phyloP scores from a whole-genome alignment of 2,888 invertebrate genomes.

The Leptogaster cylindrica region DNA sequence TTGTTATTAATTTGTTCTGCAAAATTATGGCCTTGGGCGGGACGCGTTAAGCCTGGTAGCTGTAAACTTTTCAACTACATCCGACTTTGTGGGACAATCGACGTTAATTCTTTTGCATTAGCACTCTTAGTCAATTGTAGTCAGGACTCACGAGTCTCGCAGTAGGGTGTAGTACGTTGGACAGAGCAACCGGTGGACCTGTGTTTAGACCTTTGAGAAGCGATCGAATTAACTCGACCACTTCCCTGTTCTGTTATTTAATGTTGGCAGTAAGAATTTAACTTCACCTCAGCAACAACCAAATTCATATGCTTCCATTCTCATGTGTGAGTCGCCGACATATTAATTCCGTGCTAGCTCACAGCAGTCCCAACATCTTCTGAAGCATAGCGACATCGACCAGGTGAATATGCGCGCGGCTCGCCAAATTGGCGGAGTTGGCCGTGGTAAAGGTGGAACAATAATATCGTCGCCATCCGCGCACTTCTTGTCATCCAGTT shows the following conservation, averaged over 20 bases:
- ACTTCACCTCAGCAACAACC: conserved; percentile 1
- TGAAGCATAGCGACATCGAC: conserved; percentile 26
- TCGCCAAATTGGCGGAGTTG: not conserved
- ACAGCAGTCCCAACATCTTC: not conserved
- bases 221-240: conserved; percentile 17
- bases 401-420: conserved; percentile 16
- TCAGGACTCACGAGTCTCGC: not conserved
- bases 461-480: conserved; percentile 39
- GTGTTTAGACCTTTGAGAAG: conserved; percentile 7
- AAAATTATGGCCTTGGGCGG: conserved; percentile 18
- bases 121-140: conserved; percentile 3
- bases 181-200: conserved; percentile 25
- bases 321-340: not conserved
- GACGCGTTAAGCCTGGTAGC: not conserved
- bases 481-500: conserved; percentile 16
- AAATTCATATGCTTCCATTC: conserved; percentile 25
- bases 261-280: conserved; percentile 19
- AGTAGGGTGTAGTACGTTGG: too few relatives aligned
- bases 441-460: conserved; percentile 33
- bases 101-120: conserved; percentile 4
- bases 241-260: conserved; percentile 6
- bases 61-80: not conserved
- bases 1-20: conserved; percentile 27
- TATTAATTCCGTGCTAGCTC: conserved; percentile 19
- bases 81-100: not conserved